Evolutionary conservation across 1,140 invertebrate species (phyloP).

Genomic region (Maniola jurtina): DNA sequence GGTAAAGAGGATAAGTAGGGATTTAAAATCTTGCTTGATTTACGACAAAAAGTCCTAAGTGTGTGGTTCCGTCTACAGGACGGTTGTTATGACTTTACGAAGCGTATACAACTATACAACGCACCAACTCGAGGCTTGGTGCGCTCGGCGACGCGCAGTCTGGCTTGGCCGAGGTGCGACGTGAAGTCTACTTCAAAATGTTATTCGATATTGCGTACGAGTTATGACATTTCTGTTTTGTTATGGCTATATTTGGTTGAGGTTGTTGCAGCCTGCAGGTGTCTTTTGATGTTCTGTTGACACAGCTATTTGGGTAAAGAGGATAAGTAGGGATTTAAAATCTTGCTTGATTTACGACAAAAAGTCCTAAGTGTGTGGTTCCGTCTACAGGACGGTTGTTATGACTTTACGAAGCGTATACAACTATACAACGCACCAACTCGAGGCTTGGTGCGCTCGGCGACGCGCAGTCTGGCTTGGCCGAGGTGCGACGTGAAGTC

Average conservation of each 20-base stretch:
- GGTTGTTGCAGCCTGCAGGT: neutral
- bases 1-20: too few species aligned
- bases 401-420: slow-evolving; percentile 8
- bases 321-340: neutral
- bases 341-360: neutral
- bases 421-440: slow-evolving; percentile 18
- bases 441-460: slow-evolving; percentile 14
- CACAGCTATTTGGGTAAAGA: neutral
- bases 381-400: neutral
- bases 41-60: neutral
- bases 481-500: slow-evolving; percentile 28
- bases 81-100: slow-evolving; percentile 4
- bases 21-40: too few species aligned
- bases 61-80: neutral
- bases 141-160: slow-evolving; percentile 38
- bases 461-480: slow-evolving; percentile 40
- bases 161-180: slow-evolving; percentile 31
- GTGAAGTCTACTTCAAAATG: slow-evolving; percentile 24
- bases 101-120: slow-evolving; percentile 16
- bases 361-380: neutral
- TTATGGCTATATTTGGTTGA: neutral
- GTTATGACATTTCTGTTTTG: slow-evolving; percentile 1
- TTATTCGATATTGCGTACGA: slow-evolving; percentile 6
- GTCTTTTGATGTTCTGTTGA: neutral
- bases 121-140: slow-evolving; percentile 8